Base-by-base conservation (phyloP, 1,140 invertebrate genomes). In the Ericerus pela region DNA sequence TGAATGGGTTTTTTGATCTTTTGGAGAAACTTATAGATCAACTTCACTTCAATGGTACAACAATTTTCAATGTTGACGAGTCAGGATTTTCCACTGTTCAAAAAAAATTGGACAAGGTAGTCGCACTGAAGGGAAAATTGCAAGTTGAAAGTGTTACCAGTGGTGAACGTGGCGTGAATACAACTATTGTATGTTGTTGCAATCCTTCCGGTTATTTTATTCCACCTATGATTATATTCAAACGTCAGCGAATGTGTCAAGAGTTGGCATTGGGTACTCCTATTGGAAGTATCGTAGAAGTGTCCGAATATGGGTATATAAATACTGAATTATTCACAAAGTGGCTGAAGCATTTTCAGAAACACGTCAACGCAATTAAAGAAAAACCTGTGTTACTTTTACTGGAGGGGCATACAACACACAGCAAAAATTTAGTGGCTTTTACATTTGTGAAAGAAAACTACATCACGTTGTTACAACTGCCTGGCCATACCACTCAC, bases 131-230 rank as follows among this genome's bases (percentile, higher is more conserved):
- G 63, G 61, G 65, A 24, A 65, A 66, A 33, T 61, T 66, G 22
- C 69, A 73, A 65, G 63, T 73, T 27, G 69, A 68, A 16, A 52
- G 58, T 20, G 54, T 69, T n/a, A 65, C 67, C 22, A 71, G 67
- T 59, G 70, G 66, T 51, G 70, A 74, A 64, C 56, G 67, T 26
- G 70, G 69, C 14, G 60, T 65, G 14, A 69, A 69, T 52, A 69
- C 71, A 1, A 73, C 72, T 22, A 56, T 67, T 18, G 64, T 66
- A 53, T 66, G 62, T 52, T 62, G 62, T 37, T 60, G 64, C 8
- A 65, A 53, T 64, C 67, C 68, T 53, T 27, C 52, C 18, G 67
- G 68, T 3, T 55, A 60, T 56, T 64, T 55, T 37, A 57, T 69
- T 6, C 69, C 70, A 24, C 68, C 65, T 8, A 56, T 68, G 36